phyloP scores from a whole-genome alignment of 1,140 invertebrate genomes.

The Penaeus chinensis region DNA sequence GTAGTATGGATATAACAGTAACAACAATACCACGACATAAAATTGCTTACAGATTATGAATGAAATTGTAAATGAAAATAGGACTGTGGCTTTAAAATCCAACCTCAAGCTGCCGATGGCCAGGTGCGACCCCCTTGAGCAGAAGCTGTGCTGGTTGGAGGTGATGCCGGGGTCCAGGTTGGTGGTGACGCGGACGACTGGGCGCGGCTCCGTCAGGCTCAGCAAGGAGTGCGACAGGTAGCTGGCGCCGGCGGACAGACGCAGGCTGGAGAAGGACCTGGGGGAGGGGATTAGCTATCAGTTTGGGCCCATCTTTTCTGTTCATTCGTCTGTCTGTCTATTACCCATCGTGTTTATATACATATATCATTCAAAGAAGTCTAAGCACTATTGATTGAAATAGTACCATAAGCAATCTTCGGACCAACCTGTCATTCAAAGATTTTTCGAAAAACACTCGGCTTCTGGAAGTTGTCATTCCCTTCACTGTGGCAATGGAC shows the following conservation, averaged over 20 bases:
- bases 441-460: conserved; percentile 27
- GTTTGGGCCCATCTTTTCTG: too few relatives aligned
- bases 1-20: too few relatives aligned
- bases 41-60: not conserved
- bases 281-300: too few relatives aligned
- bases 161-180: conserved; percentile 32
- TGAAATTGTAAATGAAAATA: not conserved
- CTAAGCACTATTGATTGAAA: not conserved
- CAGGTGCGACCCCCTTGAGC: conserved; percentile 53
- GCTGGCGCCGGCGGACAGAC: conserved; percentile 49
- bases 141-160: conserved; percentile 60
- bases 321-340: too few relatives aligned
- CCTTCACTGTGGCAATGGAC: not conserved
- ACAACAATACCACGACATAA: too few relatives aligned
- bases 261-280: conserved; percentile 58
- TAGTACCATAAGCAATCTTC: not conserved
- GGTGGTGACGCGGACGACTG: not conserved
- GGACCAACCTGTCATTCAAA: conserved; percentile 45
- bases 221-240: conserved; percentile 50
- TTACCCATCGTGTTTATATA: too few relatives aligned
- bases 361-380: too few relatives aligned
- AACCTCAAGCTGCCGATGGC: conserved; percentile 44
- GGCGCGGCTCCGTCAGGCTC: conserved; percentile 26
- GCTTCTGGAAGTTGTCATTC: conserved; percentile 30
- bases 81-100: not conserved